phyloP scores from a whole-genome alignment of 1,140 invertebrate genomes.

The Zaprionus vittiger region DNA sequence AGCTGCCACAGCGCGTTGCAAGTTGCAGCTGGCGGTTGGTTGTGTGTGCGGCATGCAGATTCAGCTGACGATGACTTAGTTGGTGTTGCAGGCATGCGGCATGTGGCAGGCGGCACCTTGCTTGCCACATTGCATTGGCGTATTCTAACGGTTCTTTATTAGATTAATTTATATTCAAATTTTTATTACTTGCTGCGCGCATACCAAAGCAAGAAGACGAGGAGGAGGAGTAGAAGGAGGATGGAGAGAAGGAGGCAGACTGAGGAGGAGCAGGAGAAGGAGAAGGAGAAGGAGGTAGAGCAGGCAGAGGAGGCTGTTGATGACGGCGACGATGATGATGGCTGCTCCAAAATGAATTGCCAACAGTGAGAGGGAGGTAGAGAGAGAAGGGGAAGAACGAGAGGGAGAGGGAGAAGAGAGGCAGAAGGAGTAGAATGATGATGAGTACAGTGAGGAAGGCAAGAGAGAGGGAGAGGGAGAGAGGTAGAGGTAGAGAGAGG shows the following conservation, averaged over 20 bases:
- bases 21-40: conserved; percentile 12
- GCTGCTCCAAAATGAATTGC: conserved; percentile 78
- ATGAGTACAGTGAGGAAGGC: background rate
- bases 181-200: conserved; percentile 78
- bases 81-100: conserved; percentile 49
- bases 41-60: conserved; percentile 68
- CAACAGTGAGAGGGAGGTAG: conserved; percentile 14
- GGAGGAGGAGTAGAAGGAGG: conserved; percentile 17
- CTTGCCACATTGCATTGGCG: conserved; percentile 48
- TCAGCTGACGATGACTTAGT: conserved; percentile 76
- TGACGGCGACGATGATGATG: conserved; percentile 20
- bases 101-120: conserved; percentile 60
- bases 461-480: background rate
- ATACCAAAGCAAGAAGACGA: conserved; percentile 58
- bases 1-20: conserved; percentile 10
- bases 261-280: conserved; percentile 2
- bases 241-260: background rate
- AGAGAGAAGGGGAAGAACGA: background rate
- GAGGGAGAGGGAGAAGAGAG: background rate
- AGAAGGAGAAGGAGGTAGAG: background rate
- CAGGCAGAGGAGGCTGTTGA: background rate
- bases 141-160: conserved; percentile 80
- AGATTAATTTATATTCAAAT: conserved; percentile 85
- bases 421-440: background rate
- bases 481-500: no score